A percentile compares a stretch with the other conserved stretches of the same genome.
phyloP scores from a whole-genome alignment of 2,113 vertebrate species.

The Eidolon helvum region DNA sequence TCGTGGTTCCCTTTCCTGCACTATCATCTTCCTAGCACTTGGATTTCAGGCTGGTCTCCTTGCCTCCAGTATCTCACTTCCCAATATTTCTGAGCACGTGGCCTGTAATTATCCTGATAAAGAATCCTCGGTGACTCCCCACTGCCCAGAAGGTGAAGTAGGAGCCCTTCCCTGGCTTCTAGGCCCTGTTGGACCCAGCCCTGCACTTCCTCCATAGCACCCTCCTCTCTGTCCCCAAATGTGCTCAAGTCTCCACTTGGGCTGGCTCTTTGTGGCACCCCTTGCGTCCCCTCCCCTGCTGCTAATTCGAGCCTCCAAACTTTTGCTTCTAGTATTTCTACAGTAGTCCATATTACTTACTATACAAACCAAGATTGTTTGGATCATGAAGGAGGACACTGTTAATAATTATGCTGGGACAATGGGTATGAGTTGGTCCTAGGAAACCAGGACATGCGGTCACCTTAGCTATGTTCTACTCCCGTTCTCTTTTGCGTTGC shows the following conservation, averaged over 20 bases:
- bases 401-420: not conserved
- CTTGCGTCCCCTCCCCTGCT: not conserved
- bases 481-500: not conserved
- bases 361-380: not conserved
- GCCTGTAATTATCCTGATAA: not conserved
- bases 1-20: rapidly evolving
- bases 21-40: not conserved
- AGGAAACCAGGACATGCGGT: not conserved
- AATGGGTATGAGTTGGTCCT: not conserved
- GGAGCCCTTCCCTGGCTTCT: not conserved
- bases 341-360: not conserved
- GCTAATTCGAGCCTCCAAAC: not conserved
- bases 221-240: not conserved
- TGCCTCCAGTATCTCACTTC: not conserved
- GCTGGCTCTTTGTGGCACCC: not conserved
- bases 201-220: rapidly evolving
- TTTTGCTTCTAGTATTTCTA: not conserved
- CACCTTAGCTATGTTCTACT: no score
- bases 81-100: not conserved
- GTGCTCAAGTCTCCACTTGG: not conserved
- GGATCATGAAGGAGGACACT: not conserved
- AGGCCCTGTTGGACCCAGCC: not conserved
- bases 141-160: not conserved
- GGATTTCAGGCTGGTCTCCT: not conserved
- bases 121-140: not conserved